Evolutionary conservation across 2,113 vertebrate species (phyloP).

Genomic region (Thymallus thymallus): DNA sequence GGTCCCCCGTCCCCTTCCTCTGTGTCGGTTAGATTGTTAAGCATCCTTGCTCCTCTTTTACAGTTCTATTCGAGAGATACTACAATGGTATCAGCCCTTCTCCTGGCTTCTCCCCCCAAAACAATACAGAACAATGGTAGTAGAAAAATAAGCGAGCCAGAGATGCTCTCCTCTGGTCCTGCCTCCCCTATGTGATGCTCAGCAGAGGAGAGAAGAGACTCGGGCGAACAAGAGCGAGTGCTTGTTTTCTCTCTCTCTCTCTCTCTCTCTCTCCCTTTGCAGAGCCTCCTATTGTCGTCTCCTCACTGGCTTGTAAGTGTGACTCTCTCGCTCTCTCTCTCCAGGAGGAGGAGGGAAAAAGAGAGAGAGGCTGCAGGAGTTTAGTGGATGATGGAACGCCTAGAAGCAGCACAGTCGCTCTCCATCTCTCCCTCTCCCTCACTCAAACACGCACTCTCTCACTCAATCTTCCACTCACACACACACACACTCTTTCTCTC

Average conservation of each 20-base stretch:
- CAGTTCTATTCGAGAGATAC: neutral
- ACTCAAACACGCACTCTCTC: neutral
- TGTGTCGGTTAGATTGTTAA: slow-evolving; percentile 95
- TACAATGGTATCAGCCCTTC: neutral
- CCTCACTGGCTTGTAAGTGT: slow-evolving; percentile 66
- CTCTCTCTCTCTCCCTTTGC: slow-evolving; percentile 50
- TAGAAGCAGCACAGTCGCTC: too few species aligned
- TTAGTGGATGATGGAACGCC: too few species aligned
- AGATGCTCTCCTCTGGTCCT: slow-evolving; percentile 47
- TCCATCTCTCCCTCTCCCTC: too few species aligned
- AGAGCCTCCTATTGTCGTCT: slow-evolving; percentile 68
- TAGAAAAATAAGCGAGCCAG: neutral
- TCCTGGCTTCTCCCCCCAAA: neutral
- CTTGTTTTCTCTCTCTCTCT: slow-evolving; percentile 42
- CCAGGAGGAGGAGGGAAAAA: neutral
- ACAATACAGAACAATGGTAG: neutral
- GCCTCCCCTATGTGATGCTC: slow-evolving; percentile 59
- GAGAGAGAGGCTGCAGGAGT: too few species aligned
- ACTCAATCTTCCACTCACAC: slow-evolving; percentile 46
- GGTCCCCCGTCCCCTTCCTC: slow-evolving; percentile 92
- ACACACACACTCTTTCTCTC: slow-evolving; percentile 46
- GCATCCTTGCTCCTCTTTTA: slow-evolving; percentile 71
- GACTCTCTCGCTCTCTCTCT: slow-evolving; percentile 59
- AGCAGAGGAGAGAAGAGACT: slow-evolving; percentile 37
- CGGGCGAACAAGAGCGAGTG: slow-evolving; percentile 52